Base-by-base conservation (phyloP, 2,888 invertebrate genomes). In the Temnothorax unifasciatus region DNA sequence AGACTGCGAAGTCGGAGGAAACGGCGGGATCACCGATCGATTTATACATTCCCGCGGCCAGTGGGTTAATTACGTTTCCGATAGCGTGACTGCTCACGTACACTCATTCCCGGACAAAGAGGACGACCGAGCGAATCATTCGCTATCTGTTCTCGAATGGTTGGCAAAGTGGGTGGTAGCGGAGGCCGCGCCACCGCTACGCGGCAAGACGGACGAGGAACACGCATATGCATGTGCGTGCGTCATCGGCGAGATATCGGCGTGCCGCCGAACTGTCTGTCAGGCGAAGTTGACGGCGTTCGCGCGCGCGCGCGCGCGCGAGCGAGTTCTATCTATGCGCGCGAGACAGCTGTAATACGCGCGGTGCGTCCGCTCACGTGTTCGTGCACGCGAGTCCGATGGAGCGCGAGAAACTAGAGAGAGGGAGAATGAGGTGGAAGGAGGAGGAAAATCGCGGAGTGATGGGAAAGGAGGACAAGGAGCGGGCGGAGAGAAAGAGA, bases 201-300 rank as follows among this genome's bases (percentile, higher is more conserved):
- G 50, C 34, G 34, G 18, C 47, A 8, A 57, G 25, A 29, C 63
- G 63, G 29, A 34, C 44, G 21, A 59, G 61, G 64, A 50, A 44
- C 77, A n/a, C 64, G 47, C 68, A 34, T 38, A 79, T 50, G 63
- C 52, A 84, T 61, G 84, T 77, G 81, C 74, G 79, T 75, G 85
- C 82, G 85, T 86, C 85, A 86, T 82, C 82, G 18, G 18, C 38
- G 84, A 69, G 84, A 84, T 84, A 86, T 85, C 86, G 73, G 75
- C 82, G 41, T 83, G 86, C 83, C 85, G 86, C 86, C 86, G 86
- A 86, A 86, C 85, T 86, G 86, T 86, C 86, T 86, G 82, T 86
- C 86, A 83, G 68, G 59, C 74, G 21, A 68, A 54, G 82, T 64
- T 76, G 86, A 86, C 59, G 73, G 25, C 47, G 57, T 18, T 66